Percentiles rank a stretch among this genome's conserved stretches.
These are phyloP conservation scores for Xylota segnis DNA, from an alignment of 2,888 invertebrate species.

Conservation along the genomic window DNA sequence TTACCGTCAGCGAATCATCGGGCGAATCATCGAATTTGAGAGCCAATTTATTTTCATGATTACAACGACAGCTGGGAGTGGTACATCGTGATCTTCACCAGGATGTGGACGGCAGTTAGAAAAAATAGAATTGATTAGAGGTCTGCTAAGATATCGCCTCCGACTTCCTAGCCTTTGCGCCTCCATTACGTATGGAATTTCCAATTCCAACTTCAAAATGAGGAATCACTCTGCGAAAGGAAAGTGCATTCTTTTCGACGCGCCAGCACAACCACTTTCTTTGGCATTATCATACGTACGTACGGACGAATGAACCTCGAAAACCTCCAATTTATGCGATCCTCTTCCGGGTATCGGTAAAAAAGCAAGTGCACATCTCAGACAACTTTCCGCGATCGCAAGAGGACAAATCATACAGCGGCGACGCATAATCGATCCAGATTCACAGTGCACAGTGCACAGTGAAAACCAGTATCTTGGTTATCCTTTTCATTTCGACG, in stretches of 20 bases:
- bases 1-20: conserved; percentile 7
- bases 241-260: conserved; percentile 67
- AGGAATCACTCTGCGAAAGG: conserved; percentile 65
- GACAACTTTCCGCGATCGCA: conserved; percentile 52
- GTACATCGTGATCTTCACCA: conserved; percentile 61
- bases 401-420: conserved; percentile 53
- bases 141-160: conserved; percentile 48
- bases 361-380: conserved; percentile 58
- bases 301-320: conserved; percentile 64
- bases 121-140: conserved; percentile 58
- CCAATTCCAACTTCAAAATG: conserved; percentile 26
- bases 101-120: background rate
- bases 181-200: conserved; percentile 61
- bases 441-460: conserved; percentile 28
- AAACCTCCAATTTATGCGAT: conserved; percentile 61
- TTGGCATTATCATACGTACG: conserved; percentile 40
- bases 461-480: conserved; percentile 58
- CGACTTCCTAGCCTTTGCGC: conserved; percentile 60
- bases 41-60: conserved; percentile 72
- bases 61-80: conserved; percentile 67
- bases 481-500: conserved; percentile 74
- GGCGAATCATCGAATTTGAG: conserved; percentile 65
- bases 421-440: conserved; percentile 70
- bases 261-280: conserved; percentile 66
- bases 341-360: conserved; percentile 61